Evolutionary conservation across 2,888 invertebrate genomes (phyloP).

Genomic region (Eilema griseolum): DNA sequence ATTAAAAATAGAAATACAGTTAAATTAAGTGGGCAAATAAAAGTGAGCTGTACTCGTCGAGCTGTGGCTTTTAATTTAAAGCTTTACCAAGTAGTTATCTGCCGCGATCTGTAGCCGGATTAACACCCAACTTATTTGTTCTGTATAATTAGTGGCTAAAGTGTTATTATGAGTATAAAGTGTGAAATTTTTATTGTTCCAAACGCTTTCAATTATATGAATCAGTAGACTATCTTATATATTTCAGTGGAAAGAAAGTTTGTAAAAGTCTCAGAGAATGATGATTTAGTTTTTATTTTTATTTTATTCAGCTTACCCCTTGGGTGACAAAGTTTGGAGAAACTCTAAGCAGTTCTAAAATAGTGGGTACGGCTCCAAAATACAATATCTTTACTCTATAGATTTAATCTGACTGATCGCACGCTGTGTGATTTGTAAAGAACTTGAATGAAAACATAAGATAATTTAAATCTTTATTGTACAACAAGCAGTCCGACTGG

Average conservation of each 20-base stretch:
- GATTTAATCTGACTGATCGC: no score
- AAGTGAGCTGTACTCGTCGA: conserved; percentile 29
- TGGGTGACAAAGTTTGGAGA: no score
- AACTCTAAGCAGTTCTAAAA: no score
- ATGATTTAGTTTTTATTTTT: no score
- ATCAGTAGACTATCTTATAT: background rate
- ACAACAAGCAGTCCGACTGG: no score
- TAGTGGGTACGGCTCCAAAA: background rate
- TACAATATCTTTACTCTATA: background rate
- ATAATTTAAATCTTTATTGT: no score
- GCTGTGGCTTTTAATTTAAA: conserved; percentile 56
- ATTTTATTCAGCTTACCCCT: no score
- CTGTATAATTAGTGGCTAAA: conserved; percentile 38
- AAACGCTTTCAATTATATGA: conserved; percentile 1
- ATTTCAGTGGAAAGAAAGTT: no score
- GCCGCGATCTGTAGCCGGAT: conserved; percentile 37
- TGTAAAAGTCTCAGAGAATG: no score
- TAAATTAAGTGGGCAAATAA: conserved; percentile 21
- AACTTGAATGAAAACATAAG: no score
- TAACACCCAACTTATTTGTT: conserved; percentile 46
- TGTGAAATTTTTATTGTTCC: conserved; percentile 22
- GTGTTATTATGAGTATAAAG: conserved; percentile 23
- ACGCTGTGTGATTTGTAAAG: no score
- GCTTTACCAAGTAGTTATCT: conserved; percentile 55
- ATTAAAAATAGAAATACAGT: background rate